Evolutionary conservation across 1,140 invertebrate genomes (phyloP).

Genomic region (Psix sp.): DNA sequence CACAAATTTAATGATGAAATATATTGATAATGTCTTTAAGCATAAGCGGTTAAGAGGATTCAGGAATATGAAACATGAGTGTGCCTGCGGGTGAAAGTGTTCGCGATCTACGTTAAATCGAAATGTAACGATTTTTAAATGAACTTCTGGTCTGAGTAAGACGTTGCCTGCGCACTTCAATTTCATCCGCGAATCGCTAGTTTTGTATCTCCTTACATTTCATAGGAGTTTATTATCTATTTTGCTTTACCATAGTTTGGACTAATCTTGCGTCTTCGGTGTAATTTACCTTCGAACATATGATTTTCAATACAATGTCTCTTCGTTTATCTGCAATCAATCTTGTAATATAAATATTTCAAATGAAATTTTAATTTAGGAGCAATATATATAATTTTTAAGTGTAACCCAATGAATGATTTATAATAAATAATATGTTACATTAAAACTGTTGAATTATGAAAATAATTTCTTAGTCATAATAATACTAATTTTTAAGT

Average conservation of each 20-base stretch:
- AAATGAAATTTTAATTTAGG: slow-evolving; percentile 43
- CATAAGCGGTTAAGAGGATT: slow-evolving; percentile 41
- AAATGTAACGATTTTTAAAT: slow-evolving; percentile 74
- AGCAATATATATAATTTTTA: slow-evolving; percentile 50
- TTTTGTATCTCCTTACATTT: slow-evolving; percentile 37
- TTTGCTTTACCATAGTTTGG: slow-evolving; percentile 2
- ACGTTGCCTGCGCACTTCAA: slow-evolving; percentile 41
- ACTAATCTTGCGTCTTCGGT: neutral
- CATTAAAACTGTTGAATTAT: no score
- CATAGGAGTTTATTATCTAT: slow-evolving; percentile 17
- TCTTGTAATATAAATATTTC: slow-evolving; percentile 42
- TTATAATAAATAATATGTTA: slow-evolving; percentile 50
- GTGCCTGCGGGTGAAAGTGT: slow-evolving; percentile 57
- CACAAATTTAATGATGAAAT: slow-evolving; percentile 44
- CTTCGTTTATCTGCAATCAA: slow-evolving; percentile 20
- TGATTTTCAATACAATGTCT: slow-evolving; percentile 11
- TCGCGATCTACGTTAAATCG: slow-evolving; percentile 64
- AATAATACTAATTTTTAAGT: no score
- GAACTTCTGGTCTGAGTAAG: slow-evolving; percentile 74
- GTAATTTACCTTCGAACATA: slow-evolving; percentile 15
- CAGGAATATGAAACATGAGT: slow-evolving; percentile 39
- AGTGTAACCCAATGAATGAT: slow-evolving; percentile 39
- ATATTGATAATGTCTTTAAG: slow-evolving; percentile 57
- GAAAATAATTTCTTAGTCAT: no score
- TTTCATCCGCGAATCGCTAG: slow-evolving; percentile 25